Evolutionary conservation across 2,888 invertebrate genomes (phyloP), one percentile per base, ranked within the genome.

Genomic region (Frankliniella intonsa): DNA sequence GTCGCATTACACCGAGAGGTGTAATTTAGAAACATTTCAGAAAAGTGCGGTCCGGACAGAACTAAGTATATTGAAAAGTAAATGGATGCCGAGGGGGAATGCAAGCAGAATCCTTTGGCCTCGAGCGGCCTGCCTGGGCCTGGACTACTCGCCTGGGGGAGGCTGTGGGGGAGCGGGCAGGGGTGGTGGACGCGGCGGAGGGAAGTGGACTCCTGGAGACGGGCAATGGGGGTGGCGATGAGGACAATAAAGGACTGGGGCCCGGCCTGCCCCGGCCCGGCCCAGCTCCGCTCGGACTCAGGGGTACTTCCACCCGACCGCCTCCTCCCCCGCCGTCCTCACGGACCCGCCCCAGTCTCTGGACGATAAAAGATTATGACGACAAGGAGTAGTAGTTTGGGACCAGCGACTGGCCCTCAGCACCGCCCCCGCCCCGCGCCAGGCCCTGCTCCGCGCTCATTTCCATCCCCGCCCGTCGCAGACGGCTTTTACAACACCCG

Each of bases 131-230:
- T 2, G 55, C 3, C 12, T 2, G 55, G 17, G 9, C 51, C 51
- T 51, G 51, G 51, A 51, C 10, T 51, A 55, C 17, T 12, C 8
- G 17, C 55, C 14, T 12, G 55, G 55, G 17, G 25, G 11, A 22
- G 22, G 69, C 11, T 11, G 7, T 69, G 69, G 0, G 69, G 80
- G 76, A 55, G 82, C 82, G 55, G 81, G 82, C 80, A n/a, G n/a
- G 17, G 84, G 84, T 80, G 84, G 85, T 81, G 84, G 84, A 84
- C 83, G 82, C 85, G 83, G 79, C 80, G 82, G 83, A 19, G 83
- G 22, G 69, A 3, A 22, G 69, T 69, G 69, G 22, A 69, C 69
- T 69, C 69, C 69, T 22, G 69, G 69, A 69, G 69, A 69, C 69
- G 69, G 69, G 69, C 69, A 69, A 69, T 69, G 69, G 22, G 22